Evolutionary conservation across 2,888 invertebrate species (phyloP), one percentile per base, ranked within the genome.

Genomic region (Archaeoteleia sp.): DNA sequence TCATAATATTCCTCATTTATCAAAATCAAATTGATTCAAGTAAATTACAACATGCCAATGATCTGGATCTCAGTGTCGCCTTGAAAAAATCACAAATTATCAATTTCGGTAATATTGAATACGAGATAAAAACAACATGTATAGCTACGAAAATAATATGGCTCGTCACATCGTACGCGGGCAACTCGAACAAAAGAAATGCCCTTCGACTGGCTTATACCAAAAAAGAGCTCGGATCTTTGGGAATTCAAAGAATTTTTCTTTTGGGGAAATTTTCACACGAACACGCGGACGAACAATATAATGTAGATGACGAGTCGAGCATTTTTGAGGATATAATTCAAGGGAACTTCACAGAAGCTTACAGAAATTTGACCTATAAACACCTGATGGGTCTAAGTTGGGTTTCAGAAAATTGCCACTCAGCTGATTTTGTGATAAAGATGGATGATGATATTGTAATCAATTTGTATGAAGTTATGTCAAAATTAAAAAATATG

Each of bases 401-500:
- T 73, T 95, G 94, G 94, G 91, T 90, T 0, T 86, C 88, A 0
- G 85, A 85, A n/a, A 86, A 87, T 74, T 95, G 94, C 76, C 78
- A 77, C 0, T 85, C 87, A 7, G 88, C 90, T 1, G 87, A 88
- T 58, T 93, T 89, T 74, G 87, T 94, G 17, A 87, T 94, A 20
- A 95, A 95, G 88, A 90, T 93, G 84, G 95, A 95, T 79, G 94
- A 95, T 80, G 95, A 95, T 78, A 92, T 91, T 39, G 90, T 93
- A 2, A 88, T 92, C 10, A 91, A 94, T 82, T 83, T 94, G 14
- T 90, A 90, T 72, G 88, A 88, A 68, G 83, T 91, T 23, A 1
- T 84, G 57, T 12, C 81, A 9, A 49, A 51, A 6, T 7, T 42
- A 6, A 12, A 58, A 13, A 35, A 43, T 9, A 63, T 55, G 1